Conservation (phyloP, 2,888 invertebrate genomes). For the Scaptomyza flava region DNA sequence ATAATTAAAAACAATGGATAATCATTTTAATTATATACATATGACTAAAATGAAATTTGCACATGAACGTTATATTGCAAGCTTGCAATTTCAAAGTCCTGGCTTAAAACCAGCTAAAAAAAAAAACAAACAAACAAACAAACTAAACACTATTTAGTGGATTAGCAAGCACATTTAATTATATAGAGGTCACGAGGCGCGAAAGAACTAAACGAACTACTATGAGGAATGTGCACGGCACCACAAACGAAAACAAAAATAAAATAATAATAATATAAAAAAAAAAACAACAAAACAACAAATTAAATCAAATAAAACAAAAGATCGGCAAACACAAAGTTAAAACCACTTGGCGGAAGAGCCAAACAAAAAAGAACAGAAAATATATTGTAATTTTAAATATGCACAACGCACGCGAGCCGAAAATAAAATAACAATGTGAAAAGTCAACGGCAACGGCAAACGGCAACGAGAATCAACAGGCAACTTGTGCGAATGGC, state of each 20-base stretch:
- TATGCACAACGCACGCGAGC: slow-evolving; percentile 56
- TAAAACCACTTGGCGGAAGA: slow-evolving; percentile 21
- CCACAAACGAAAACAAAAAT: slow-evolving; percentile 20
- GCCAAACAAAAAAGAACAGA: slow-evolving; percentile 7
- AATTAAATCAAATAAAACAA: slow-evolving; percentile 11
- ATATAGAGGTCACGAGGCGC: slow-evolving; percentile 14
- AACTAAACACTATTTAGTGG: slow-evolving; percentile 35
- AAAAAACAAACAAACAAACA: background rate
- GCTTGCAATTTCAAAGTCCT: background rate
- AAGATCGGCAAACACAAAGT: slow-evolving; percentile 3
- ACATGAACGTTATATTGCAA: too few species aligned
- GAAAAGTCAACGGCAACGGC: slow-evolving; percentile 5
- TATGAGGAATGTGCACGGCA: slow-evolving; percentile 45
- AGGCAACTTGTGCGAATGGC: slow-evolving; percentile 75
- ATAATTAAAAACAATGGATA: slow-evolving; percentile 14
- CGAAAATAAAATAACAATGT: slow-evolving; percentile 52
- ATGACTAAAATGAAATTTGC: background rate
- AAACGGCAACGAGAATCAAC: slow-evolving; percentile 44
- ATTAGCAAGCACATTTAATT: slow-evolving; percentile 56
- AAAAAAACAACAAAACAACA: background rate
- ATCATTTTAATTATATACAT: background rate
- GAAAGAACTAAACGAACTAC: slow-evolving; percentile 19
- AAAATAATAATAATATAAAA: background rate
- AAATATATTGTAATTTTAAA: slow-evolving; percentile 40
- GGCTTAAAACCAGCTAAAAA: slow-evolving; percentile 7